Percentiles rank a stretch among this genome's conserved stretches.
These are phyloP conservation scores for Phanerotoma sp. DNA, from an alignment of 2,888 invertebrate genomes.

Conservation along the genomic window DNA sequence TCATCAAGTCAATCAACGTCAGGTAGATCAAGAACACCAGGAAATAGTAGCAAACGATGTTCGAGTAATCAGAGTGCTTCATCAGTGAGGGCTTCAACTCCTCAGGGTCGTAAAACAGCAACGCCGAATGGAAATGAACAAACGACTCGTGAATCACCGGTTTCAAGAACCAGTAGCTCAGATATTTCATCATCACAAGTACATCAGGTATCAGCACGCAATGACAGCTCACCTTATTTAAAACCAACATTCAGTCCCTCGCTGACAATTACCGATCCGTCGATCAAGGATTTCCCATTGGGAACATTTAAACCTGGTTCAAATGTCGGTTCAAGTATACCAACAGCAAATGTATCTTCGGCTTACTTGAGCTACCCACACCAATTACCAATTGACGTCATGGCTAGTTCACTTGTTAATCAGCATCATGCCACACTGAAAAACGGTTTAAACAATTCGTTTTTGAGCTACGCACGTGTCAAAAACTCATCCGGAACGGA, in stretches of 20 bases:
- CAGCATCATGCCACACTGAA: slow-evolving; percentile 75
- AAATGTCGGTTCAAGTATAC: slow-evolving; percentile 38
- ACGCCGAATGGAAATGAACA: slow-evolving; percentile 55
- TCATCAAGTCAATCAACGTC: slow-evolving; percentile 53
- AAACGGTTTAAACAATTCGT: slow-evolving; percentile 73
- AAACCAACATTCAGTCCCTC: slow-evolving; percentile 60
- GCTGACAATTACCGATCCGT: slow-evolving; percentile 65
- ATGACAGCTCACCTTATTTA: slow-evolving; percentile 43
- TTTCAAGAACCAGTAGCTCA: slow-evolving; percentile 52
- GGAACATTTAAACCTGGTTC: slow-evolving; percentile 66
- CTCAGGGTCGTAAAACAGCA: slow-evolving; percentile 62
- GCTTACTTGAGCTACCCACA: slow-evolving; percentile 66
- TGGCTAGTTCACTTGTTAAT: slow-evolving; percentile 76
- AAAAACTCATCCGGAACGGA: slow-evolving; percentile 73
- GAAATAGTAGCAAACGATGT: slow-evolving; percentile 60
- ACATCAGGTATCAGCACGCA: slow-evolving; percentile 14
- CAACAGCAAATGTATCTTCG: slow-evolving; percentile 52
- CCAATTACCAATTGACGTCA: slow-evolving; percentile 73
- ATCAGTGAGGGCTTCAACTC: slow-evolving; percentile 59
- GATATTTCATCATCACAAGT: slow-evolving; percentile 22
- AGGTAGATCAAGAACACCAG: slow-evolving; percentile 50
- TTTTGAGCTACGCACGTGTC: slow-evolving; percentile 82
- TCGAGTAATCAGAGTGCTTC: slow-evolving; percentile 78
- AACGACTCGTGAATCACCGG: slow-evolving; percentile 46
- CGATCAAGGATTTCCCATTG: slow-evolving; percentile 66